Evolutionary conservation across 2,888 invertebrate species (phyloP).

Genomic region (Scaptomyza flava): DNA sequence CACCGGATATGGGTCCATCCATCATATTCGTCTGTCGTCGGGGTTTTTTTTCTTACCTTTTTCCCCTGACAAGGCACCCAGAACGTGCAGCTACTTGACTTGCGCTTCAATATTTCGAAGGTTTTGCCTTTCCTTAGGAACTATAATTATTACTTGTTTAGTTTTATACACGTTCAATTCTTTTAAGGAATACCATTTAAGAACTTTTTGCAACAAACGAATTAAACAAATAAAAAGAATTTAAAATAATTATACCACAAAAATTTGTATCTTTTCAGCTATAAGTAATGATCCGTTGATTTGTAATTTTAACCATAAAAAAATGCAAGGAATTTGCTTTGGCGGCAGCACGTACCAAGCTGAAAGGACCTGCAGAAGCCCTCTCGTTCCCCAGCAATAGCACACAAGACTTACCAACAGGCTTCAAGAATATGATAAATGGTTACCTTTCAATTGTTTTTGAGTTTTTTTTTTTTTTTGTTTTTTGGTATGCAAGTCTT

Average conservation of each 20-base stretch:
- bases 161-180: no score
- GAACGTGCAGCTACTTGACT: slow-evolving; percentile 18
- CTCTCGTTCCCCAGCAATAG: not conserved
- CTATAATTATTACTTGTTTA: no score
- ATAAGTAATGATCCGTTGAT: not conserved
- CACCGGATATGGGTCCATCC: slow-evolving; percentile 66
- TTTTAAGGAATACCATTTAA: no score
- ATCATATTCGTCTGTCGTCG: slow-evolving; percentile 47
- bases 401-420: no score
- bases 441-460: not conserved
- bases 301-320: no score
- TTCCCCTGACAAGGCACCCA: slow-evolving; percentile 9
- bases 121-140: no score
- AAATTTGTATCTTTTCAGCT: no score
- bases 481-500: no score
- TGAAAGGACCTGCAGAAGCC: slow-evolving; percentile 2
- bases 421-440: slow-evolving; percentile 1
- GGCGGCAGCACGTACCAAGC: slow-evolving; percentile 23
- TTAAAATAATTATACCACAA: no score
- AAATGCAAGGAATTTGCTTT: not conserved
- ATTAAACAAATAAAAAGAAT: no score
- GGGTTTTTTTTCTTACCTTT: not conserved
- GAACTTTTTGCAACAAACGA: no score
- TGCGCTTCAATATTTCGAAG: not conserved
- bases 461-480: not conserved